Conservation (phyloP, 2,113 vertebrate species). For the Saguinus imperator region DNA sequence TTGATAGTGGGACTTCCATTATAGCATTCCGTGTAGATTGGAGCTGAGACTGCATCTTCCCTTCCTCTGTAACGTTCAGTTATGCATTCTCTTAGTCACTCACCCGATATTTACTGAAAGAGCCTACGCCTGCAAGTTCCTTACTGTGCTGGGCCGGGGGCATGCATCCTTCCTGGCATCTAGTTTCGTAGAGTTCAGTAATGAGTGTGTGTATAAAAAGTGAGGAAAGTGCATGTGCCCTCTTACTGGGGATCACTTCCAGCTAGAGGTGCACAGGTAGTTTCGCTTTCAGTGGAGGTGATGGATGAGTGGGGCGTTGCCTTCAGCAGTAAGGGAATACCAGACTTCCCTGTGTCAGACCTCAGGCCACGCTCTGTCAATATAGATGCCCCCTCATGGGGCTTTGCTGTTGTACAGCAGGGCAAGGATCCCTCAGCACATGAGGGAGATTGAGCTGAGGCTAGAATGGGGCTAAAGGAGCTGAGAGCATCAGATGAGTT, state of each 20-base stretch:
- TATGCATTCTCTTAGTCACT: neutral
- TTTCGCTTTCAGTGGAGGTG: too few species aligned
- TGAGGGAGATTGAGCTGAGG: too few species aligned
- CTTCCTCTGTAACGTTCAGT: neutral
- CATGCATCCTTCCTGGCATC: rapidly evolving
- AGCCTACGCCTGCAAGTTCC: neutral
- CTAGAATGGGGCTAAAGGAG: rapidly evolving
- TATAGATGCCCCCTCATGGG: neutral
- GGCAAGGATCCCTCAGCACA: neutral
- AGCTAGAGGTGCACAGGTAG: neutral
- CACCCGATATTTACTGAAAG: neutral
- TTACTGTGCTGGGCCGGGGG: neutral
- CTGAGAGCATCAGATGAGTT: neutral
- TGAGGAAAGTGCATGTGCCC: neutral
- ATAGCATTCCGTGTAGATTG: neutral
- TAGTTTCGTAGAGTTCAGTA: neutral
- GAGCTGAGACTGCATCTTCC: neutral
- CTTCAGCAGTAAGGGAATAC: neutral
- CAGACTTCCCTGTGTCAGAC: neutral
- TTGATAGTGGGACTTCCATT: neutral
- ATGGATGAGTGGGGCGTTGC: too few species aligned
- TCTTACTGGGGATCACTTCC: neutral
- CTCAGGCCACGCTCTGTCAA: rapidly evolving
- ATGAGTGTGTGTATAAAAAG: rapidly evolving
- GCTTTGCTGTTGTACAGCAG: neutral